These are phyloP conservation scores for Cheilosia urbana DNA, from an alignment of 2,888 invertebrate species.

Conservation along the genomic window DNA sequence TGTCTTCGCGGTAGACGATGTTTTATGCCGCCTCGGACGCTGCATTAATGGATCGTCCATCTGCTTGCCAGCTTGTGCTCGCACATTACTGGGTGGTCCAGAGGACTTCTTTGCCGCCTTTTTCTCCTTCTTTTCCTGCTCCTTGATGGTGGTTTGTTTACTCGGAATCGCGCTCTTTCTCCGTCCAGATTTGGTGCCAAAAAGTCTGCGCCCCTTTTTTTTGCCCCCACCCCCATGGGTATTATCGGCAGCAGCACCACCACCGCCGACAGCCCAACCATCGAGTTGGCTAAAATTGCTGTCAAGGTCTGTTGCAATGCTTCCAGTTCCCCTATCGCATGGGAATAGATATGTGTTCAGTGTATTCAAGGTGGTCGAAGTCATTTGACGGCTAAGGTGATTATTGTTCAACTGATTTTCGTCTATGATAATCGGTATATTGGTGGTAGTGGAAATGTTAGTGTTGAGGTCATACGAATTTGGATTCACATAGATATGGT, in stretches of 20 bases:
- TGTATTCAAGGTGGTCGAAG: conserved; percentile 82
- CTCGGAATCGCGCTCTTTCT: conserved; percentile 52
- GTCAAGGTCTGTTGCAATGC: conserved; percentile 81
- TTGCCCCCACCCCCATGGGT: conserved; percentile 37
- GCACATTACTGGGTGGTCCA: conserved; percentile 80
- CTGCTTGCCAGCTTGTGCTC: conserved; percentile 73
- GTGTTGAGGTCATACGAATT: conserved; percentile 82
- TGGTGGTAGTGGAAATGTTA: conserved; percentile 78
- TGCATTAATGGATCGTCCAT: conserved; percentile 83
- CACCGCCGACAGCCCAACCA: conserved; percentile 80
- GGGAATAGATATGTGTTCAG: conserved; percentile 83
- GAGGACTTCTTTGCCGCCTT: conserved; percentile 81
- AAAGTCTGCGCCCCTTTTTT: conserved; percentile 72
- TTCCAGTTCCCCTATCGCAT: conserved; percentile 80
- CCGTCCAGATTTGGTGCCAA: conserved; percentile 63
- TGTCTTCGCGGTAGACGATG: conserved; percentile 70
- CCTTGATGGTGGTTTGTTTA: conserved; percentile 67
- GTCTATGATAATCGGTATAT: conserved; percentile 76
- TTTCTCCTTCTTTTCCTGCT: conserved; percentile 78
- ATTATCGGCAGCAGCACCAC: conserved; percentile 61
- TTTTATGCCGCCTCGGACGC: conserved; percentile 80
- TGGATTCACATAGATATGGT: conserved; percentile 82
- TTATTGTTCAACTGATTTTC: conserved; percentile 77
- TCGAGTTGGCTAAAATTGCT: conserved; percentile 83
- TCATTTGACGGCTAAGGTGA: conserved; percentile 79